Evolutionary conservation across 2,888 invertebrate genomes (phyloP), one percentile per base, ranked within the genome.

Genomic region (Lasioglossum marginatum): DNA sequence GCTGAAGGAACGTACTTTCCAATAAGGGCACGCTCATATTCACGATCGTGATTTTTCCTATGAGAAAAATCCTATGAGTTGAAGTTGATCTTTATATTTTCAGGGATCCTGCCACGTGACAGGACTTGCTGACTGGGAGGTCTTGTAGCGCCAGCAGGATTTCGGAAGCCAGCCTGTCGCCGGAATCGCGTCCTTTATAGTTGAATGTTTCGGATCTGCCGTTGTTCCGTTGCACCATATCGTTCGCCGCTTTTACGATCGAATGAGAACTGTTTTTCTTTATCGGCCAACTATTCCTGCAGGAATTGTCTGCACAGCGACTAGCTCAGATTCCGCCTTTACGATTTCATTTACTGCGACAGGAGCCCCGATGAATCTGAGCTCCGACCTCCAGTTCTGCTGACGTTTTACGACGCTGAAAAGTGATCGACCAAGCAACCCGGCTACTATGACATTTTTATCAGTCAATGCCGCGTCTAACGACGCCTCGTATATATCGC

Each of bases 311-410:
- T 23, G 48, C 48, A n/a, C 52, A 52, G 34, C 48, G 52, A 27
- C 60, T 31, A 76, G 60, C 27, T 19, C 8, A n/a, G 76, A 63
- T 63, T 37, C 60, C 60, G 63, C 40, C 60, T 76, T 76, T 76
- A 72, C 72, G 45, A 72, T 45, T 72, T 72, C 72, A 72, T 45
- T 72, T 72, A 72, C 45, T 27, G 45, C 72, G 31, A 31, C n/a
- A 31, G 45, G 34, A 72, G 45, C n/a, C 45, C 16, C 72, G 45
- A 45, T 27, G 72, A 45, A 72, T 31, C n/a, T 19, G 31, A 10
- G 43, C 72, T 14, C 19, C 23, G 45, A 72, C 27, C 27, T 72
- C 45, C 12, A 34, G 27, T 45, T 45, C 23, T 34, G 48, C 52
- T 31, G 48, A 73, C 23, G 19, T 19, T 19, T 52, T 68, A 68